phyloP scores from a whole-genome alignment of 1,140 invertebrate genomes.

The Atta colombica region DNA sequence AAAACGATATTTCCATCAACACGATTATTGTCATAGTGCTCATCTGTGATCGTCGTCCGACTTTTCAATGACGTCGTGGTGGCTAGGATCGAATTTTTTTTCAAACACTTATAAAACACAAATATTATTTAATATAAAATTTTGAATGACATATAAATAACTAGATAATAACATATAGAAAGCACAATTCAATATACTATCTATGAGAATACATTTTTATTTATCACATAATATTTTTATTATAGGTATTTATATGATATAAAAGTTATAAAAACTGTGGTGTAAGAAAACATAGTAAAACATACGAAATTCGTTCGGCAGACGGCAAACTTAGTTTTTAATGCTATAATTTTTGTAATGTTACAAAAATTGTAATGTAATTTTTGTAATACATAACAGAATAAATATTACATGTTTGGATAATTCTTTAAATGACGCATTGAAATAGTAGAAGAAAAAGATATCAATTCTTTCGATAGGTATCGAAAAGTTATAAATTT shows the following conservation, averaged over 20 bases:
- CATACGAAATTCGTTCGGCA: neutral
- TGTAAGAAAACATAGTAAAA: neutral
- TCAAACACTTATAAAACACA: neutral
- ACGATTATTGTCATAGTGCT: neutral
- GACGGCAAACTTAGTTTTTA: neutral
- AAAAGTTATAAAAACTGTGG: neutral
- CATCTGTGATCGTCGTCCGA: neutral
- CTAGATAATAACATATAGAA: neutral
- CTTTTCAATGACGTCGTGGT: neutral
- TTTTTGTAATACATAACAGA: neutral
- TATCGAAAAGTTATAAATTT: slow-evolving; percentile 37
- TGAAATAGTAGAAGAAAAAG: neutral
- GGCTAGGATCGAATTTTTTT: neutral
- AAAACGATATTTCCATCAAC: neutral
- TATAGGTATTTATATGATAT: neutral
- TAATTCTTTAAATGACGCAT: neutral
- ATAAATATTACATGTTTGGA: neutral
- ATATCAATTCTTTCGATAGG: slow-evolving; percentile 4
- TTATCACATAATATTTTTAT: neutral
- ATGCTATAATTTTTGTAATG: neutral
- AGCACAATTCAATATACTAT: neutral
- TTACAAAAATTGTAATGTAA: no score
- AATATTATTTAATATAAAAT: neutral
- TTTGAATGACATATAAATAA: neutral
- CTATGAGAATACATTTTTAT: neutral